Evolutionary conservation across 2,888 invertebrate species (phyloP).

Genomic region (Invenusta paracnida): DNA sequence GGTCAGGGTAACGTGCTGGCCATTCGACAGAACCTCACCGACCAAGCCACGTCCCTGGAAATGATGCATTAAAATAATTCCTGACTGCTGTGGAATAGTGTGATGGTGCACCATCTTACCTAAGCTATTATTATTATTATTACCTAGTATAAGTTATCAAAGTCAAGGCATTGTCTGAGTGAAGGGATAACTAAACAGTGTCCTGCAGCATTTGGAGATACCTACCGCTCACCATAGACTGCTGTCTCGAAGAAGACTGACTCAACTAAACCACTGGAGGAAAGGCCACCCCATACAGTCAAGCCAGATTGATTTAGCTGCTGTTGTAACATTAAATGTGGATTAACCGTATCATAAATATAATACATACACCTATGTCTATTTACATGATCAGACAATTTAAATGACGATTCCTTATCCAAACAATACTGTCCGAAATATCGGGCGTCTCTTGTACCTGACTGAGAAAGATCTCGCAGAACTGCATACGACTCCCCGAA

Average conservation of each 20-base stretch:
- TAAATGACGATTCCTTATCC: conserved; percentile 4
- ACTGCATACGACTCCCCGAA: neutral
- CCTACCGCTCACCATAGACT: conserved; percentile 8
- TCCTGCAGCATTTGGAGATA: conserved; percentile 17
- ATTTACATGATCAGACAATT: conserved; percentile 8
- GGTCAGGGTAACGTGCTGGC: neutral
- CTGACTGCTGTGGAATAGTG: conserved; percentile 27
- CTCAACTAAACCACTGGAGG: conserved; percentile 19
- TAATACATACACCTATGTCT: neutral
- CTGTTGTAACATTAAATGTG: neutral
- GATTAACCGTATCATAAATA: conserved; percentile 8
- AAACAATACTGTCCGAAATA: neutral
- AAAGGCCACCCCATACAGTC: conserved; percentile 22
- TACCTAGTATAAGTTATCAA: conserved; percentile 25
- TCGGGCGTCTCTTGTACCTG: neutral
- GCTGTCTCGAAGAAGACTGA: neutral
- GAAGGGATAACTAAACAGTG: neutral
- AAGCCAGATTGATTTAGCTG: conserved; percentile 23
- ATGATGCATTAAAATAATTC: conserved; percentile 1
- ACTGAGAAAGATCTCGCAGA: neutral
- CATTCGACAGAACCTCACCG: neutral
- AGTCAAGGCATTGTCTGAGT: conserved; percentile 26
- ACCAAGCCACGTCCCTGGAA: neutral
- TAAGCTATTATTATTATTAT: too few species aligned
- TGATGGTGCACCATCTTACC: conserved; percentile 11